A percentile compares a stretch with the other conserved stretches of the same genome.
phyloP scores from a whole-genome alignment of 2,113 vertebrate species.

The Microtus richardsoni region DNA sequence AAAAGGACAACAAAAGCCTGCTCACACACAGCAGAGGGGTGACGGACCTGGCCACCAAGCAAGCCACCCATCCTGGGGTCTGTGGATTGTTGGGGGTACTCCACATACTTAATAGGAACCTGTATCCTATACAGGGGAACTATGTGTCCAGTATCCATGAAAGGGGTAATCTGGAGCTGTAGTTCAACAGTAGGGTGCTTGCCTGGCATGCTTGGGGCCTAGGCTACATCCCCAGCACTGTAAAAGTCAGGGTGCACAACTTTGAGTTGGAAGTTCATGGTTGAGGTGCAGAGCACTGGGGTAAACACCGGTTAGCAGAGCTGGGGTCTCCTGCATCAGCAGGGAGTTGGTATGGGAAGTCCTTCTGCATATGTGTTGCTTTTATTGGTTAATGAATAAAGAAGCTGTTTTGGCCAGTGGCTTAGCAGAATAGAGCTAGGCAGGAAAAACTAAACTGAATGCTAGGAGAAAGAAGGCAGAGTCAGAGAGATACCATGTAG shows the following conservation, averaged over 20 bases:
- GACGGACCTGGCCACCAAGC: background rate
- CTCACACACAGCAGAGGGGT: accelerated
- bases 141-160: background rate
- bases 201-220: background rate
- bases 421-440: too few species aligned
- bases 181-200: background rate
- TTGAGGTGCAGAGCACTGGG: background rate
- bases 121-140: background rate
- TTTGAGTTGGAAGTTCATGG: background rate
- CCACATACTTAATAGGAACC: background rate
- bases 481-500: too few species aligned
- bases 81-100: background rate
- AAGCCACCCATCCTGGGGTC: background rate
- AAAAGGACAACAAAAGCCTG: too few species aligned
- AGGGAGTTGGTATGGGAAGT: too few species aligned
- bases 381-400: too few species aligned
- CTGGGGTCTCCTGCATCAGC: background rate
- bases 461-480: too few species aligned
- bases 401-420: too few species aligned
- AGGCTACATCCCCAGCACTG: background rate
- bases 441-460: too few species aligned
- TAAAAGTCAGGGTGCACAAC: background rate
- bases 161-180: background rate
- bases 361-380: too few species aligned
- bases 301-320: background rate